A percentile compares a stretch with the other conserved stretches of the same genome.
phyloP scores from a whole-genome alignment of 2,888 invertebrate species.

The Theretra japonica region DNA sequence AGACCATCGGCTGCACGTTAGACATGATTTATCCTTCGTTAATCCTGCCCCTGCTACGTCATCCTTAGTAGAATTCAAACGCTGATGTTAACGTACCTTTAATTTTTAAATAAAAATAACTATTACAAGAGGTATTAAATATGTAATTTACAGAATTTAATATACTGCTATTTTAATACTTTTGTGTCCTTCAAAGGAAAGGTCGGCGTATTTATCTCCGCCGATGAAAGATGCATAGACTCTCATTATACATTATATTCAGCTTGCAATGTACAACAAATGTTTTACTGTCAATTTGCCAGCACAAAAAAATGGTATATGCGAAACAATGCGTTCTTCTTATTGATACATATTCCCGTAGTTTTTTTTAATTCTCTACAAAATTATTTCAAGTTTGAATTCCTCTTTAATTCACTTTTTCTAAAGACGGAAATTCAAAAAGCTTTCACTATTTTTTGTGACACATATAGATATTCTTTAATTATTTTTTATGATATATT shows the following conservation, averaged over 20 bases:
- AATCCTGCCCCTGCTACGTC: conserved; percentile 28
- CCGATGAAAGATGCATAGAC: neutral
- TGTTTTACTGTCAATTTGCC: neutral
- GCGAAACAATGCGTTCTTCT: too few species aligned
- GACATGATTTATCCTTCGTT: conserved; percentile 26
- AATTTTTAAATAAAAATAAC: neutral
- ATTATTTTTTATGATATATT: too few species aligned
- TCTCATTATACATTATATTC: neutral
- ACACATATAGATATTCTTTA: too few species aligned
- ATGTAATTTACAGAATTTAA: neutral
- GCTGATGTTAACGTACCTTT: too few species aligned
- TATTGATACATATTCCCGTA: too few species aligned
- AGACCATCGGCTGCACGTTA: conserved; percentile 42
- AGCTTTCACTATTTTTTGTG: too few species aligned
- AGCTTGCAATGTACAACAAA: neutral
- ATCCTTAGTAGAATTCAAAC: conserved; percentile 1
- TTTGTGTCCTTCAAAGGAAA: neutral
- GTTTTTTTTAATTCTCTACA: too few species aligned
- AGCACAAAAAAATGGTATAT: too few species aligned
- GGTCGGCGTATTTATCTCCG: neutral
- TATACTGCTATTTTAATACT: neutral
- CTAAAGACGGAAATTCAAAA: too few species aligned
- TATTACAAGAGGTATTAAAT: neutral
- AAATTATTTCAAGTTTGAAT: too few species aligned
- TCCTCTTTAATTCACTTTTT: too few species aligned